Conservation (phyloP, 1,140 invertebrate species). For the Oppia nitens region DNA sequence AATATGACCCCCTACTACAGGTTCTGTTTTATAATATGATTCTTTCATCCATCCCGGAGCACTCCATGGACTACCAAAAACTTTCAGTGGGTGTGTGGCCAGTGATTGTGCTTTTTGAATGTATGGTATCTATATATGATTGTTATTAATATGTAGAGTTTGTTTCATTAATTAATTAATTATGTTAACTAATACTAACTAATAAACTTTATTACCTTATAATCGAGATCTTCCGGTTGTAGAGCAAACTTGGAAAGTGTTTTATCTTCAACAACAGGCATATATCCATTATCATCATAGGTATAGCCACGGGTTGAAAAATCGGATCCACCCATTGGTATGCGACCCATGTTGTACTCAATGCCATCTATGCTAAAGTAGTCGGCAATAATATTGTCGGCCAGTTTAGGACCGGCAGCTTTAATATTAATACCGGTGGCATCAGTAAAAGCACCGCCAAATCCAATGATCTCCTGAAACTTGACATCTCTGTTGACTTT, state of each 20-base stretch:
- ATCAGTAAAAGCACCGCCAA: slow-evolving; percentile 73
- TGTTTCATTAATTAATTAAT: not conserved
- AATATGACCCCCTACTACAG: slow-evolving; percentile 37
- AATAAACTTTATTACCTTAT: slow-evolving; percentile 34
- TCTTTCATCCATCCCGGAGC: slow-evolving; percentile 87
- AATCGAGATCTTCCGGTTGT: slow-evolving; percentile 42
- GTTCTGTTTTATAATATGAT: slow-evolving; percentile 42
- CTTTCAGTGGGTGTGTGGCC: slow-evolving; percentile 29
- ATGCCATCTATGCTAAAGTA: slow-evolving; percentile 25
- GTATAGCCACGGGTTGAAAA: slow-evolving; percentile 52
- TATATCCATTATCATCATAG: slow-evolving; percentile 46
- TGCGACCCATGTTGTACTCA: slow-evolving; percentile 52
- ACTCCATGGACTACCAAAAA: slow-evolving; percentile 58
- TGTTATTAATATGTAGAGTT: not conserved
- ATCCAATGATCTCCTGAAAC: slow-evolving; percentile 43
- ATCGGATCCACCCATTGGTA: slow-evolving; percentile 56
- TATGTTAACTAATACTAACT: not conserved
- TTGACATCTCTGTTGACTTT: slow-evolving; percentile 20
- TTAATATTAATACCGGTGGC: slow-evolving; percentile 52
- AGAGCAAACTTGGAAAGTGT: slow-evolving; percentile 46
- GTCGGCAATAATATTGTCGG: not conserved
- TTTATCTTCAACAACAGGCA: slow-evolving; percentile 36
- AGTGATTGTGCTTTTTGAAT: slow-evolving; percentile 37
- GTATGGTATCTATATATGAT: slow-evolving; percentile 40
- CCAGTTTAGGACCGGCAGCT: not conserved